Evolutionary conservation across 1,140 invertebrate species (phyloP).

Genomic region (Diabrotica virgifera): DNA sequence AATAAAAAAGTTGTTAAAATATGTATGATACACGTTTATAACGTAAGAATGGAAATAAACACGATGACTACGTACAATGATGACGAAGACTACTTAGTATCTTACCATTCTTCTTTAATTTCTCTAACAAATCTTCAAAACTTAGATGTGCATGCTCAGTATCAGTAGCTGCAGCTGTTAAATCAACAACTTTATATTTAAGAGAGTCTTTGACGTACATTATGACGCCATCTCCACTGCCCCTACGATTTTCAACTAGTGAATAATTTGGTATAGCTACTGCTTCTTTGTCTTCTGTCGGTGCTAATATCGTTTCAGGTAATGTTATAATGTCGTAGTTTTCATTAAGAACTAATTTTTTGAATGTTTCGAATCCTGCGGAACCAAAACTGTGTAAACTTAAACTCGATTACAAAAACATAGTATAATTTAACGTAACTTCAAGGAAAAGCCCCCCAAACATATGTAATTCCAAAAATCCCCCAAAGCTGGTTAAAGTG

Average conservation of each 20-base stretch:
- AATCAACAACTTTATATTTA: slow-evolving; percentile 39
- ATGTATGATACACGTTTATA: too few relatives aligned
- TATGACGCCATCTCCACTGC: slow-evolving; percentile 37
- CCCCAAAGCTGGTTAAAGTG: too few relatives aligned
- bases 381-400: slow-evolving; percentile 24
- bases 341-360: slow-evolving; percentile 36
- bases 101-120: slow-evolving; percentile 25
- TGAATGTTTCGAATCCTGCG: slow-evolving; percentile 39
- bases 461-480: too few relatives aligned
- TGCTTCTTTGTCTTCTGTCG: slow-evolving; percentile 34
- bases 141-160: slow-evolving; percentile 15
- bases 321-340: slow-evolving; percentile 38
- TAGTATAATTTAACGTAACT: too few relatives aligned
- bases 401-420: not conserved
- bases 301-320: slow-evolving; percentile 35
- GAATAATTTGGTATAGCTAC: slow-evolving; percentile 37
- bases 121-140: slow-evolving; percentile 30
- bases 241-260: slow-evolving; percentile 35
- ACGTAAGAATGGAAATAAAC: too few relatives aligned
- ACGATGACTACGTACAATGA: too few relatives aligned
- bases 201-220: slow-evolving; percentile 40
- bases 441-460: too few relatives aligned
- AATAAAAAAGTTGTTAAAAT: too few relatives aligned
- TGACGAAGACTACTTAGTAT: not conserved
- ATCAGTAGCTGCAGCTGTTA: slow-evolving; percentile 30